These are phyloP conservation scores for Mnemiopsis leidyi DNA, from an alignment of 37 sponge, comb jelly and placozoan species.

Conservation along the genomic window DNA sequence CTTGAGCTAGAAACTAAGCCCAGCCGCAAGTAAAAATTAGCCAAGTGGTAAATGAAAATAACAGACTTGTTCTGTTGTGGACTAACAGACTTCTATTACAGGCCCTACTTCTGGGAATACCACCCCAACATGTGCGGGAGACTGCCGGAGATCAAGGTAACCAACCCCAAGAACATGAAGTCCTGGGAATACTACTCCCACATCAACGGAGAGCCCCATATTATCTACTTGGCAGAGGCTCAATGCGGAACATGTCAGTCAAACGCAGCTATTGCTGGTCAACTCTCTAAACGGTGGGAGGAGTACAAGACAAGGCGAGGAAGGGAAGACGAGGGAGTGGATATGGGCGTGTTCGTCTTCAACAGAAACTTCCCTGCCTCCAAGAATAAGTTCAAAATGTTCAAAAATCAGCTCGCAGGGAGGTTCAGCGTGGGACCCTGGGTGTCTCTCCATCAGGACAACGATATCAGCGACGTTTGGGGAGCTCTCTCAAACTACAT, in stretches of 20 bases:
- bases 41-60: too few species aligned
- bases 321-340: background rate
- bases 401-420: background rate
- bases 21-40: background rate
- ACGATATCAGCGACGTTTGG: background rate
- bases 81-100: too few species aligned
- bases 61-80: too few species aligned
- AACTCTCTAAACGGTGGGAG: constrained; percentile 36
- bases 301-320: background rate
- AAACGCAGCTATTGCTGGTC: constrained; percentile 19
- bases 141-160: background rate
- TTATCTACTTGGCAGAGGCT: constrained; percentile 59
- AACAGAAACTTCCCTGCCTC: background rate
- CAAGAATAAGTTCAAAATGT: constrained; percentile 51
- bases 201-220: background rate
- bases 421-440: background rate
- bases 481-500: constrained; percentile 1
- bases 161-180: background rate
- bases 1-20: too few species aligned
- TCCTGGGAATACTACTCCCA: constrained; percentile 24
- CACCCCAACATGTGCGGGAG: constrained; percentile 55
- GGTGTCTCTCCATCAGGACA: constrained; percentile 43
- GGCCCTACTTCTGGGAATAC: constrained; percentile 28
- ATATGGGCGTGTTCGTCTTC: background rate
- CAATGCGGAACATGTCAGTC: constrained; percentile 61